Evolutionary conservation across 2,113 vertebrate species (phyloP), one percentile per base, ranked within the genome.

Genomic region (Tetraodon nigroviridis): DNA sequence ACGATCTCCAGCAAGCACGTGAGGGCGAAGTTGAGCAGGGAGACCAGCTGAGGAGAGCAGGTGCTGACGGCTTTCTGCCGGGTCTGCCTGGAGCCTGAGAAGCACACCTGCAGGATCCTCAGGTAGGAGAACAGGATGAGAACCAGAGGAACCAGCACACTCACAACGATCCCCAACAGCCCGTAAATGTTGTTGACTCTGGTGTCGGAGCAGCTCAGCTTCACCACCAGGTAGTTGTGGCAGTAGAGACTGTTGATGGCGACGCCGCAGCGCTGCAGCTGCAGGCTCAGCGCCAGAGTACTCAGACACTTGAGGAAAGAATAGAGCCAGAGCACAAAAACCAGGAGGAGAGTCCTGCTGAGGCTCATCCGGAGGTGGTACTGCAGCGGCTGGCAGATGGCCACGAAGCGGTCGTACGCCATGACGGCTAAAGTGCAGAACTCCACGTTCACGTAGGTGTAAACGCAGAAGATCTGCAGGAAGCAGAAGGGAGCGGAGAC

Each of bases 221-320:
- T 90, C 0, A 85, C 61, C 0, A 87, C 20, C 6, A 66, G 53
- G 24, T 73, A 78, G 27, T 86, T 86, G 3, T 72, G 57, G 51
- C 87, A 89, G 40, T 62, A 83, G 0, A 88, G 69, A 29, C 70
- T 83, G 17, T 84, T 20, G 6, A 89, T 71, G 1, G 67, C 4
- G 47, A 78, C 76, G 1, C 73, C 78, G 60, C 88, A 89, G 13
- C 81, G 71, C 7, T 62, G 51, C 4, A 83, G 29, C 6, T 46
- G 55, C 0, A 50, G 12, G 19, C 24, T 27, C 3, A 27, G 24
- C 2, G 24, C 24, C 24, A 27, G 24, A 3, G 24, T 27, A 1
- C 3, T 6, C 24, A 27, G 3, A 6, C 24, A 27, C 4, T 27
- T 15, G 7, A 61, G 0, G 5, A 71, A 2, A 1, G 69, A 40